phyloP scores from a whole-genome alignment of 2,797 vertebrate species.

The Chanos chanos region DNA sequence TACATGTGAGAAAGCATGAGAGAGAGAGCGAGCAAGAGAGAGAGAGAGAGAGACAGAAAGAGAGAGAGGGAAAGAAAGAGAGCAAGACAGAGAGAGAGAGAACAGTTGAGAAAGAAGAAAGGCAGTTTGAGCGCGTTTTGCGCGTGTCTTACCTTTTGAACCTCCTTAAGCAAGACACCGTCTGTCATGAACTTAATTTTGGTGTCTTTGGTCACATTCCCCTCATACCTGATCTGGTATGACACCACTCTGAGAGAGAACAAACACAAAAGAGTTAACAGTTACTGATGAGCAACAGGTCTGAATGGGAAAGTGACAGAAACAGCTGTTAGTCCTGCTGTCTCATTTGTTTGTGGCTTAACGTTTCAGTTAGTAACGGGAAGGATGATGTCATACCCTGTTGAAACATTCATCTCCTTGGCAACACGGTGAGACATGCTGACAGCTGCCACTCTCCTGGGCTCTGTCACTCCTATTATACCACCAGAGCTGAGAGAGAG shows the following conservation, averaged over 20 bases:
- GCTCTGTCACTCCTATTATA: conserved; percentile 88
- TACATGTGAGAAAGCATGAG: background rate
- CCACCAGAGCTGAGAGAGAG: conserved; percentile 62
- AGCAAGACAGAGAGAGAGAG: too few species aligned
- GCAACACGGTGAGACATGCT: conserved; percentile 95
- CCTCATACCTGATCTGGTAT: conserved; percentile 95
- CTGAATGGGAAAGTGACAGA: too few species aligned
- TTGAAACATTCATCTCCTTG: conserved; percentile 90
- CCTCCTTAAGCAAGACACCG: conserved; percentile 91
- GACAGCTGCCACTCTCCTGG: conserved; percentile 89
- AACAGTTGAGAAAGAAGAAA: too few species aligned
- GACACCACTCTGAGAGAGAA: conserved; percentile 83
- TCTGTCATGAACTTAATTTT: conserved; percentile 98
- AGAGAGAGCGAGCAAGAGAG: too few species aligned
- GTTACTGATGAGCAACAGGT: too few species aligned
- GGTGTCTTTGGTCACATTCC: conserved; percentile 86
- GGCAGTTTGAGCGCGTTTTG: too few species aligned
- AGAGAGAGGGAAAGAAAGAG: too few species aligned
- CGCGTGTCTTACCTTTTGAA: conserved; percentile 81
- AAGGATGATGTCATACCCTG: conserved; percentile 68
- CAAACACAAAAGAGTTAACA: too few species aligned
- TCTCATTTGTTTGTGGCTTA: too few species aligned
- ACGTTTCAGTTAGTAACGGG: background rate
- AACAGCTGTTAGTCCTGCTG: too few species aligned
- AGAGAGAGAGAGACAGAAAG: too few species aligned